Evolutionary conservation across 2,888 invertebrate genomes (phyloP).

Genomic region (Cheilosia variabilis): DNA sequence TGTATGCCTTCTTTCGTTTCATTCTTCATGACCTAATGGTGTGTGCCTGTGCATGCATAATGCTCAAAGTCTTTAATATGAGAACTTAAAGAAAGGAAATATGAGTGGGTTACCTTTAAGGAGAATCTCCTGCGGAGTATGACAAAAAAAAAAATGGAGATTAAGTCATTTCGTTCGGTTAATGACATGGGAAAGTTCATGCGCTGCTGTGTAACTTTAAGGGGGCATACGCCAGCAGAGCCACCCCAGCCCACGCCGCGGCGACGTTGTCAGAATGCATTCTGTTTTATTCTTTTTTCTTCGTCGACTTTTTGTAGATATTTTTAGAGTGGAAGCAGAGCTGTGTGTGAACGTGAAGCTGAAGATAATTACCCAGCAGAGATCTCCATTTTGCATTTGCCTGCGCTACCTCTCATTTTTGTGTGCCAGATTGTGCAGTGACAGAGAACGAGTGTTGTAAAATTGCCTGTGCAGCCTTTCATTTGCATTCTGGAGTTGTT

Average conservation of each 20-base stretch:
- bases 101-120: conserved; percentile 19
- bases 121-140: conserved; percentile 32
- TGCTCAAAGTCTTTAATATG: conserved; percentile 36
- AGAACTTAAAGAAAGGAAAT: conserved; percentile 45
- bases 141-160: conserved; percentile 42
- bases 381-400: conserved; percentile 45
- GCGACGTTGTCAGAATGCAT: conserved; percentile 24
- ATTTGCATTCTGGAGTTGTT: conserved; percentile 55
- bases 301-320: conserved; percentile 33
- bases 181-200: conserved; percentile 74
- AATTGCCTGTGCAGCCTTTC: conserved; percentile 45
- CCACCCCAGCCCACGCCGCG: conserved; percentile 14
- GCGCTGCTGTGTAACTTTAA: conserved; percentile 46
- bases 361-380: conserved; percentile 55
- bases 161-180: conserved; percentile 68
- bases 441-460: conserved; percentile 51
- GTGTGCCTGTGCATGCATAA: conserved; percentile 20
- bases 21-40: conserved; percentile 67
- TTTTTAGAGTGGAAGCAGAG: conserved; percentile 67
- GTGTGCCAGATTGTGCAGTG: conserved; percentile 40
- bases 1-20: not conserved
- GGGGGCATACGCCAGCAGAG: conserved; percentile 8
- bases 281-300: conserved; percentile 16
- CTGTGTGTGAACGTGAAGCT: conserved; percentile 32
- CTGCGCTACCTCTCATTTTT: conserved; percentile 41